phyloP scores from a whole-genome alignment of 2,797 vertebrate species.

The Staurois parvus region DNA sequence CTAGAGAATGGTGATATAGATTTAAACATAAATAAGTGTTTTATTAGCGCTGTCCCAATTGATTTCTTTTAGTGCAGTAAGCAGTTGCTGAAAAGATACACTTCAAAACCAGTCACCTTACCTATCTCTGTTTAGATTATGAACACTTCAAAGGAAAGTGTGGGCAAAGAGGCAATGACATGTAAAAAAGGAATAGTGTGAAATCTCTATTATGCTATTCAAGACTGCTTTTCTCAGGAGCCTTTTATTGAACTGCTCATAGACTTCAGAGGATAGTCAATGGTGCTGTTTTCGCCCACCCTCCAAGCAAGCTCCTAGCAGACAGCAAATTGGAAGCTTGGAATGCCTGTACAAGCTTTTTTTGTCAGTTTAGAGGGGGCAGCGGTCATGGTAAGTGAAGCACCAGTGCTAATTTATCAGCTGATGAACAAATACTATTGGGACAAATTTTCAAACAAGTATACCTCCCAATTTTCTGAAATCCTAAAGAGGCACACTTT shows the following conservation, averaged over 20 bases:
- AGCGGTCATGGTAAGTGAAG: no score
- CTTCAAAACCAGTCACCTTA: slow-evolving; percentile 64
- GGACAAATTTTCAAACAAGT: no score
- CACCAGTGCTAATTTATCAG: no score
- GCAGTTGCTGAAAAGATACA: slow-evolving; percentile 70
- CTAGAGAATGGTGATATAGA: slow-evolving; percentile 67
- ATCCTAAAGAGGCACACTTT: no score
- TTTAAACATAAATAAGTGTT: slow-evolving; percentile 72
- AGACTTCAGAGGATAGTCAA: background rate
- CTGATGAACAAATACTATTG: no score
- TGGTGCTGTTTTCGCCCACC: background rate
- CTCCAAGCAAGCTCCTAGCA: background rate
- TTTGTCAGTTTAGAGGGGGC: no score
- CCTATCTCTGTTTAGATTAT: slow-evolving; percentile 20
- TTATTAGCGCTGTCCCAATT: slow-evolving; percentile 71
- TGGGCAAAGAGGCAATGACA: slow-evolving; percentile 22
- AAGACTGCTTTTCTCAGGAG: background rate
- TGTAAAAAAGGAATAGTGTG: slow-evolving; percentile 11
- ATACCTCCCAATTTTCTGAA: no score
- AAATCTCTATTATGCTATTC: slow-evolving; percentile 6
- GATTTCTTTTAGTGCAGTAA: slow-evolving; percentile 65
- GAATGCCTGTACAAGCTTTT: background rate
- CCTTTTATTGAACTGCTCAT: background rate
- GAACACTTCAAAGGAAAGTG: slow-evolving; percentile 35
- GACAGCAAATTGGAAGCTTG: background rate